Evolutionary conservation across 2,113 vertebrate species (phyloP).

Genomic region (Gracilinanus agilis): DNA sequence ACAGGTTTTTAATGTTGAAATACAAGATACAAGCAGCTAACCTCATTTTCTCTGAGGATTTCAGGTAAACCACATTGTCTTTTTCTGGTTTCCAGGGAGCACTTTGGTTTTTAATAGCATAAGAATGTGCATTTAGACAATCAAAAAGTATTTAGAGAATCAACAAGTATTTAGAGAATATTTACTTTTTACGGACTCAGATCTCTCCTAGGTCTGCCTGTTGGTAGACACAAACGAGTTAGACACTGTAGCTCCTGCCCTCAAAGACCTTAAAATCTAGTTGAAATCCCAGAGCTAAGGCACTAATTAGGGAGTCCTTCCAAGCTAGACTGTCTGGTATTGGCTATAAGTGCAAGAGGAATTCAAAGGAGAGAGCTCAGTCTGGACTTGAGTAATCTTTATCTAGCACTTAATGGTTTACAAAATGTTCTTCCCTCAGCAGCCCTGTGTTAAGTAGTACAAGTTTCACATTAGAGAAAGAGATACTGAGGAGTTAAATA

Average conservation of each 20-base stretch:
- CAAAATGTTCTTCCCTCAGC: neutral
- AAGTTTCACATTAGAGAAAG: neutral
- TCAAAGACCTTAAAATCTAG: neutral
- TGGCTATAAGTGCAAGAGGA: neutral
- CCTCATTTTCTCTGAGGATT: neutral
- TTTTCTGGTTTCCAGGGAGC: neutral
- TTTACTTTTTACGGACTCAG: neutral
- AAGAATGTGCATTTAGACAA: neutral
- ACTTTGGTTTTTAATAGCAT: neutral
- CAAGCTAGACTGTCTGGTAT: neutral
- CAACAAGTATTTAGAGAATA: neutral
- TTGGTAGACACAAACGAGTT: neutral
- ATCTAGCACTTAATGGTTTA: neutral
- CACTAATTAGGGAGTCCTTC: neutral
- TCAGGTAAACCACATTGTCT: constrained; percentile 6
- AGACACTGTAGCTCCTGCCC: neutral
- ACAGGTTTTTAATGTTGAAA: neutral
- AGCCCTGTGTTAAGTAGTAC: neutral
- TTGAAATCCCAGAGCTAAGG: neutral
- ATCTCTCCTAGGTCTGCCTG: neutral
- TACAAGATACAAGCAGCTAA: neutral
- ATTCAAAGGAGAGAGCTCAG: neutral
- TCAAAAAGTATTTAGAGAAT: neutral
- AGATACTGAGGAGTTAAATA: neutral
- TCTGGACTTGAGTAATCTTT: neutral